Evolutionary conservation across 2,797 vertebrate genomes (phyloP).

Genomic region (Lagocephalus sceleratus): DNA sequence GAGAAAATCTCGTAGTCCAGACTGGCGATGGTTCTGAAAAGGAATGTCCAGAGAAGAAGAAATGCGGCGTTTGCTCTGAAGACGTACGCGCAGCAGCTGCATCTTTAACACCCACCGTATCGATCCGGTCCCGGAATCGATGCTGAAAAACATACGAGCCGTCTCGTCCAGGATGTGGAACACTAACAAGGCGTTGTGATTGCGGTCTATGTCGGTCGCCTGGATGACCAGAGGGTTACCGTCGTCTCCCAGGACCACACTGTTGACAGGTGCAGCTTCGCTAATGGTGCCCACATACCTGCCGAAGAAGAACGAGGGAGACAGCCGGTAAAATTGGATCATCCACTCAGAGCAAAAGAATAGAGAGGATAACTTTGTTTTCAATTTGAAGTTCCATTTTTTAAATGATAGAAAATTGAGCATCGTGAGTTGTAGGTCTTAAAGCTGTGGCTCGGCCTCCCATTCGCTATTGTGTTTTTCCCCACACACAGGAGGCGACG

Average conservation of each 20-base stretch:
- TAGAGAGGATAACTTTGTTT: too few relatives aligned
- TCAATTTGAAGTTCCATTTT: too few relatives aligned
- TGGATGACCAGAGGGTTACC: conserved; percentile 86
- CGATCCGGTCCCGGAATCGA: conserved; percentile 94
- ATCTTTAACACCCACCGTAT: conserved; percentile 67
- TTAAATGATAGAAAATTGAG: too few relatives aligned
- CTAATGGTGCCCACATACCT: conserved; percentile 88
- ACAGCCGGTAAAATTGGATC: too few relatives aligned
- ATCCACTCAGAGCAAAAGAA: too few relatives aligned
- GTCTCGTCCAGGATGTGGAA: conserved; percentile 91
- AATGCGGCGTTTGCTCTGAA: too few relatives aligned
- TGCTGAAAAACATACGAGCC: conserved; percentile 86
- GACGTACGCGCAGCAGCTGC: too few relatives aligned
- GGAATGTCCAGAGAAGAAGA: conserved; percentile 5
- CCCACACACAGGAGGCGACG: neutral
- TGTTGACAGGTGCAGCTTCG: conserved; percentile 89
- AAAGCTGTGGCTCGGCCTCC: too few relatives aligned
- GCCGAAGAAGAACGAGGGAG: conserved; percentile 2
- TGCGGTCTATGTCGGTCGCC: conserved; percentile 87
- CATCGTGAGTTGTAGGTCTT: too few relatives aligned
- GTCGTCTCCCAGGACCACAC: conserved; percentile 86
- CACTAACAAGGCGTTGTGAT: conserved; percentile 88
- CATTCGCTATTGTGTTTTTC: neutral
- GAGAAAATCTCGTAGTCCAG: conserved; percentile 90
- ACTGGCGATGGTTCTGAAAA: conserved; percentile 78